A percentile compares a stretch with the other conserved stretches of the same genome.
Evolutionary conservation across 2,888 invertebrate species (phyloP).

Genomic region (Herminia tarsipennalis): DNA sequence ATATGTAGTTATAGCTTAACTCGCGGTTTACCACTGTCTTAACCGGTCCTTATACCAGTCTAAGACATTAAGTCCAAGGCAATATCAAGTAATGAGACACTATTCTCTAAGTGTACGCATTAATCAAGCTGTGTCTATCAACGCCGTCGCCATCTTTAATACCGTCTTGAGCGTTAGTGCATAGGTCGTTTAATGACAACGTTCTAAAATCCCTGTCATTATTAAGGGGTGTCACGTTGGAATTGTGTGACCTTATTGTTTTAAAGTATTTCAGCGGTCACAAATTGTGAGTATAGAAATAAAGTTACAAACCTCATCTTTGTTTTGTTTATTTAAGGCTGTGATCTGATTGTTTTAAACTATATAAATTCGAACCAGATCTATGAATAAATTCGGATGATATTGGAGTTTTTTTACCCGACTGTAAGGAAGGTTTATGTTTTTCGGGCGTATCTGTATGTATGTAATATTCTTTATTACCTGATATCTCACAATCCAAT

Average conservation of each 20-base stretch:
- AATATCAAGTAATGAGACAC: background rate
- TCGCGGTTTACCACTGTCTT: background rate
- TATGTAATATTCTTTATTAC: too few species aligned
- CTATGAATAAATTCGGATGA: too few species aligned
- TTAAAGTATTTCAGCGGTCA: background rate
- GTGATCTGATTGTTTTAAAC: too few species aligned
- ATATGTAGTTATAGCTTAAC: too few species aligned
- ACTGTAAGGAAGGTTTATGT: too few species aligned
- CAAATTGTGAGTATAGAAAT: background rate
- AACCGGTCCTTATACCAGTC: background rate
- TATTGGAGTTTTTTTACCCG: too few species aligned
- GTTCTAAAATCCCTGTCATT: conserved; percentile 9
- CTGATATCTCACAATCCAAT: too few species aligned
- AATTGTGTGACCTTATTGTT: background rate
- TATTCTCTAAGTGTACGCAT: background rate
- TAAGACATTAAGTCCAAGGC: background rate
- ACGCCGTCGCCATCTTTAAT: conserved; percentile 36
- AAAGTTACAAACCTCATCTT: too few species aligned
- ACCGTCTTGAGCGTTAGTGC: conserved; percentile 10
- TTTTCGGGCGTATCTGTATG: too few species aligned
- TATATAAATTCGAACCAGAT: too few species aligned
- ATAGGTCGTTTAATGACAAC: conserved; percentile 12
- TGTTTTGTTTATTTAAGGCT: too few species aligned
- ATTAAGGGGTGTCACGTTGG: background rate
- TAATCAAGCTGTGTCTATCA: conserved; percentile 20